phyloP scores from a whole-genome alignment of 2,113 vertebrate species.

The Paramisgurnus dabryanus region DNA sequence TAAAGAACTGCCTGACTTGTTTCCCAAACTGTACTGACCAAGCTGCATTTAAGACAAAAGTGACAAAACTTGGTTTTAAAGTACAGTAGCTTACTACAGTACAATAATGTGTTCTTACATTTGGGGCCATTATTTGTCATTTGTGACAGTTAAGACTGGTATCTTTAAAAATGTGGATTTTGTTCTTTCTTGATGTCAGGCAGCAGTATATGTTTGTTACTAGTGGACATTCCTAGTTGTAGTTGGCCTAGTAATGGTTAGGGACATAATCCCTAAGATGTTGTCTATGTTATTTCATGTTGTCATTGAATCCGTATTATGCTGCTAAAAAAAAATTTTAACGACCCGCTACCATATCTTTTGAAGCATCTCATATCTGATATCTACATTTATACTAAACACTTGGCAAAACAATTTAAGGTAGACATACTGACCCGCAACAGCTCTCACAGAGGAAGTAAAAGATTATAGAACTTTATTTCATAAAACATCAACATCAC shows the following conservation, averaged over 20 bases:
- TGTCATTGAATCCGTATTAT: too few relatives aligned
- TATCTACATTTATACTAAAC: too few relatives aligned
- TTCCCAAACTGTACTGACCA: constrained; percentile 3
- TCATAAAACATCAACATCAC: too few relatives aligned
- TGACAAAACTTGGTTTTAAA: background rate
- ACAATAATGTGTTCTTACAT: background rate
- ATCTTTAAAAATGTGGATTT: background rate
- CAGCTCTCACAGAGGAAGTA: too few relatives aligned
- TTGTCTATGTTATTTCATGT: background rate
- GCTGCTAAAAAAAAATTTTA: too few relatives aligned
- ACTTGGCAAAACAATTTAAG: too few relatives aligned
- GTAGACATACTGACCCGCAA: too few relatives aligned
- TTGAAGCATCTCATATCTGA: too few relatives aligned
- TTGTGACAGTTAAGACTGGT: background rate
- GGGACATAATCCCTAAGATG: background rate
- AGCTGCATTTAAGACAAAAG: constrained; percentile 1
- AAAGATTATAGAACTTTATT: too few relatives aligned
- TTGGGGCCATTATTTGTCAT: background rate
- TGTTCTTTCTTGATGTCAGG: too few relatives aligned
- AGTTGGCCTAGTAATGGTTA: background rate
- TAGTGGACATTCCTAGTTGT: too few relatives aligned
- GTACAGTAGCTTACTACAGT: background rate
- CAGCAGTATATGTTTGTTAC: background rate
- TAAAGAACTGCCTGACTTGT: constrained; percentile 32
- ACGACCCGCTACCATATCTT: too few relatives aligned